Evolutionary conservation across 2,797 vertebrate species (phyloP).

Genomic region (Percopsis omiscomaycus): DNA sequence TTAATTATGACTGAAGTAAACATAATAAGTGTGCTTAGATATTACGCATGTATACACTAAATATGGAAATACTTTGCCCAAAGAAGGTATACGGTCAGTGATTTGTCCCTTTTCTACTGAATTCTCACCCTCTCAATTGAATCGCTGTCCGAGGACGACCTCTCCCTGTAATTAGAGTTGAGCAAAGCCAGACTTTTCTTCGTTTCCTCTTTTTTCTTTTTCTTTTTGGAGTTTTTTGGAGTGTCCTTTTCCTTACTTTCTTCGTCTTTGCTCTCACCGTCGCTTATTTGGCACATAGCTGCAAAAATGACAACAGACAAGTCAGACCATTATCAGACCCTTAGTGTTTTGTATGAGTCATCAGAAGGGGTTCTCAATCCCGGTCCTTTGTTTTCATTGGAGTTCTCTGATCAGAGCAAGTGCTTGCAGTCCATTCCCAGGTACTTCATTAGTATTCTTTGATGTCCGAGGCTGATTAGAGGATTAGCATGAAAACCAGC

Average conservation of each 20-base stretch:
- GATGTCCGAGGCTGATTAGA: not conserved
- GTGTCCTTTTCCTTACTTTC: slow-evolving; percentile 44
- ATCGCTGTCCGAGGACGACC: slow-evolving; percentile 66
- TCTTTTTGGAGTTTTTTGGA: slow-evolving; percentile 37
- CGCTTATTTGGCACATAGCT: slow-evolving; percentile 76
- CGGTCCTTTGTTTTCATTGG: too few species aligned
- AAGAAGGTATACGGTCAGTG: too few species aligned
- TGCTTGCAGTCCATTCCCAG: too few species aligned
- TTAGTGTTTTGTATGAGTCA: not conserved
- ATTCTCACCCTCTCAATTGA: slow-evolving; percentile 65
- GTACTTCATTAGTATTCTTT: too few species aligned
- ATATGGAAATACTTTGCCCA: too few species aligned
- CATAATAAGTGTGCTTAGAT: too few species aligned
- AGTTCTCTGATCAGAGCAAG: too few species aligned
- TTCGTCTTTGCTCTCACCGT: slow-evolving; percentile 68
- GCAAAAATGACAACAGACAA: slow-evolving; percentile 13
- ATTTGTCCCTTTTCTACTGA: too few species aligned
- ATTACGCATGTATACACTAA: too few species aligned
- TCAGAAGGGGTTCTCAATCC: too few species aligned
- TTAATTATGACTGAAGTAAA: too few species aligned
- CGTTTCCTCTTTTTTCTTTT: slow-evolving; percentile 54
- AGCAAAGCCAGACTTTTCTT: slow-evolving; percentile 64
- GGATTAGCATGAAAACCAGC: not conserved
- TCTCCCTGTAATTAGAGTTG: slow-evolving; percentile 75
- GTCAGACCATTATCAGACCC: not conserved